phyloP scores from a whole-genome alignment of 2,113 vertebrate species.

The Sprattus sprattus region DNA sequence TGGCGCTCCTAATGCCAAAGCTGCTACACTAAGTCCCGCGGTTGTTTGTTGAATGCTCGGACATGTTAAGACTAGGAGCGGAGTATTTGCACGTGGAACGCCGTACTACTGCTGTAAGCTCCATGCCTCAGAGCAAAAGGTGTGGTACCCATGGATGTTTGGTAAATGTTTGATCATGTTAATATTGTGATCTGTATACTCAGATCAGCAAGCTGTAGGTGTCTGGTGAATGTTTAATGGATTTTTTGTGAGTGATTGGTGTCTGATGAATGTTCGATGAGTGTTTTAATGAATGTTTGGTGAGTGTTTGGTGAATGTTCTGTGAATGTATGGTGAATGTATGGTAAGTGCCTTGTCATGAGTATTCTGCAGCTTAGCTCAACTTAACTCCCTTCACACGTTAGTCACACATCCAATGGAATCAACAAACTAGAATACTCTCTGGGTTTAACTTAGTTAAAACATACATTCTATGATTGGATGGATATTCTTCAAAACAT shows the following conservation, averaged over 20 bases:
- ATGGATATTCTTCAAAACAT: conserved; percentile 22
- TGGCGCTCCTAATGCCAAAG: background rate
- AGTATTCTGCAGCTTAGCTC: background rate
- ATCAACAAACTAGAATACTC: background rate
- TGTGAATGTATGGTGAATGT: background rate
- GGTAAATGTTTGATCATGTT: background rate
- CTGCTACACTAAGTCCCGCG: background rate
- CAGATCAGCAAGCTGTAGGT: background rate
- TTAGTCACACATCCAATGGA: background rate
- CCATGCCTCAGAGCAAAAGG: background rate
- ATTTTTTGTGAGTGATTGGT: background rate
- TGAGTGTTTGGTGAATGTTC: background rate
- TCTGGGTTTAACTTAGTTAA: background rate
- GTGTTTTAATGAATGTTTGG: background rate
- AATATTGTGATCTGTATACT: background rate
- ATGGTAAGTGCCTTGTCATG: background rate
- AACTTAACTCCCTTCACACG: background rate
- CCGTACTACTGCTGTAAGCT: background rate
- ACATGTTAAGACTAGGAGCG: background rate
- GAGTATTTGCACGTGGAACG: background rate
- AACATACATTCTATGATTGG: conserved; percentile 46
- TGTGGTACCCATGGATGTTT: background rate
- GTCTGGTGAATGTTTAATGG: background rate
- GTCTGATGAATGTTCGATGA: background rate
- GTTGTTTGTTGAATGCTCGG: background rate